Base-by-base conservation (phyloP, 2,888 invertebrate species). In the Mesorhabditis sp. region DNA sequence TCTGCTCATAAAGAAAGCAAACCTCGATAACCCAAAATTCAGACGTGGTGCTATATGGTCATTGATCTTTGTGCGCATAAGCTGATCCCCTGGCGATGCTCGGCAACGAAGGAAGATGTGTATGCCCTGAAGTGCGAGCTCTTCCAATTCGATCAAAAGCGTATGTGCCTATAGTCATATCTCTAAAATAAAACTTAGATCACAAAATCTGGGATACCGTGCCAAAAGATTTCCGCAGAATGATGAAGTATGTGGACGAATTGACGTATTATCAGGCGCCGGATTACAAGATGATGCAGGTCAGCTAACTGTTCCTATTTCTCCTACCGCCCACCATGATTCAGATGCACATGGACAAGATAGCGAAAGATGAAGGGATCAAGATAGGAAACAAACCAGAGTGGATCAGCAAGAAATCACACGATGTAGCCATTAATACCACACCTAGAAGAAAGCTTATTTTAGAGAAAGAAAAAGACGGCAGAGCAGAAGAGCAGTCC, bases 1-100 rank as follows among this genome's bases (percentile, higher is more conserved):
- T 72, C 15, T 78, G 76, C n/a, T 13, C 58, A 13, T 50, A 13
- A 2, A 1, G 28, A 28, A 13, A 13, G 58, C 58, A 50, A 50
- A n/a, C n/a, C n/a, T 50, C n/a, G n/a, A 50, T 10, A 13, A 2
- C 7, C n/a, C 58, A 13, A 50, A 13, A 10, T 50, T 50, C 7
- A 50, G 58, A n/a, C n/a, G 58, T 50, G 58, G 58, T 50, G 58
- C n/a, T 50, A 50, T 50, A 50, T 50, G 58, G 10, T 50, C 10
- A 50, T 50, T n/a, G 58, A 50, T 50, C 58, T 50, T 50, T 50
- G 7, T n/a, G 58, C 7, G 7, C 58, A 50, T 13, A 50, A 50
- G 7, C 58, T 50, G 7, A n/a, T 50, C n/a, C 58, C 58, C 10
- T 50, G 58, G 10, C 58, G 58, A n/a, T 13, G 58, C 10, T 13